Base-by-base conservation (phyloP, 2,888 invertebrate genomes). In the Cephonodes hylas region DNA sequence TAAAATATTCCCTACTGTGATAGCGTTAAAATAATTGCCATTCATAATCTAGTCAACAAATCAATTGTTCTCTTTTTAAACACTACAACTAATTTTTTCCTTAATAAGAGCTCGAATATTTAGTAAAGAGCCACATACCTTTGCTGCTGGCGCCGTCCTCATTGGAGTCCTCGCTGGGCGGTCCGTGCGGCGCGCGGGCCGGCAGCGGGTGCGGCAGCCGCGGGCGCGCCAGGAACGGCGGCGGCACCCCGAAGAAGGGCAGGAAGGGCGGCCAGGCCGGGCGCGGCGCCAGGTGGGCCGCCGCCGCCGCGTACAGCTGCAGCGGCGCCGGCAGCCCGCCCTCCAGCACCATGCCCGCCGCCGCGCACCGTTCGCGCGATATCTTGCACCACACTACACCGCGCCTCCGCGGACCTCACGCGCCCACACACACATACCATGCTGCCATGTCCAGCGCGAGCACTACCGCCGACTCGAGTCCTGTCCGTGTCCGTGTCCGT, bases 221-320 rank as follows among this genome's bases (percentile, higher is more conserved):
- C 31, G 92, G 92, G 62, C 92, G 78, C 64, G 91, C 88, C 72
- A 94, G 89, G 86, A 91, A 91, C 70, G 94, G 94, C 76, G 94
- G 91, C 22, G 94, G 94, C 61, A 93, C 93, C 70, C 94, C 90
- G 79, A 94, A 94, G 75, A 94, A 94, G 42, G 91, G 91, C 72
- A 95, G 88, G 86, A 93, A 93, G 45, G 94, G 95, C 67, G 94
- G 93, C 90, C 94, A 95, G 63, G 93, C 89, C 65, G 94, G 94
- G 63, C 93, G 81, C 65, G 93, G 89, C 64, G 88, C 86, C 77
- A 85, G 86, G 78, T 91, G 94, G 83, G 95, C 94, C 77, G 95
- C 95, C 76, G 95, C 95, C 82, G 95, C 95, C 78, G 95, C 95
- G 83, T 95, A 95, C 73, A 95, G 88, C 80, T 95, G 95, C 85